phyloP scores from a whole-genome alignment of 1,140 invertebrate species.

The Parapsyche elsis region DNA sequence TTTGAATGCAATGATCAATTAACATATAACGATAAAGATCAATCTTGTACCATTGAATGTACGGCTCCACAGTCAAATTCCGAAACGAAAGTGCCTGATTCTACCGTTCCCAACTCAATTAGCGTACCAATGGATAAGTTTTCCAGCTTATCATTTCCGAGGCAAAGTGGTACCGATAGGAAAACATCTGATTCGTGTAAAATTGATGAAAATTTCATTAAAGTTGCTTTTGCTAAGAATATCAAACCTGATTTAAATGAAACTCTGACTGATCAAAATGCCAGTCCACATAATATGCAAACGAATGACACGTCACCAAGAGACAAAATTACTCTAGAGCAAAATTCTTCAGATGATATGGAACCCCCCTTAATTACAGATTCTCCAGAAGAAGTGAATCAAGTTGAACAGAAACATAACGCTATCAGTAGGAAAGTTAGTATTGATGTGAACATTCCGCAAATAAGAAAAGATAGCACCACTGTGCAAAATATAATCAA shows the following conservation, averaged over 20 bases:
- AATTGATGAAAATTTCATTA: constrained; percentile 61
- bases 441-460: constrained; percentile 33
- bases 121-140: constrained; percentile 37
- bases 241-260: constrained; percentile 43
- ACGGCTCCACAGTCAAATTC: constrained; percentile 59
- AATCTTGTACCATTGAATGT: constrained; percentile 59
- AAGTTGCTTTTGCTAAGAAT: constrained; percentile 61
- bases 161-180: constrained; percentile 45
- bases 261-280: not conserved
- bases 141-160: constrained; percentile 19
- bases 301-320: constrained; percentile 56
- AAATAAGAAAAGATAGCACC: constrained; percentile 39
- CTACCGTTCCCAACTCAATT: not conserved
- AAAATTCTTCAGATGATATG: constrained; percentile 66
- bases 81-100: constrained; percentile 38
- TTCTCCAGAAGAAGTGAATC: constrained; percentile 56
- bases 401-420: constrained; percentile 1
- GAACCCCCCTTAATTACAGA: constrained; percentile 66
- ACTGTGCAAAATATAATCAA: not conserved
- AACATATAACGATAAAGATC: constrained; percentile 60
- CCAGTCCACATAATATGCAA: not conserved
- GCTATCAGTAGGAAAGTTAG: constrained; percentile 48
- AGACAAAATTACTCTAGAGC: constrained; percentile 63
- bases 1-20: constrained; percentile 65
- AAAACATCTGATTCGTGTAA: constrained; percentile 50